phyloP scores from a whole-genome alignment of 1,140 invertebrate species.

The Pantala flavescens region DNA sequence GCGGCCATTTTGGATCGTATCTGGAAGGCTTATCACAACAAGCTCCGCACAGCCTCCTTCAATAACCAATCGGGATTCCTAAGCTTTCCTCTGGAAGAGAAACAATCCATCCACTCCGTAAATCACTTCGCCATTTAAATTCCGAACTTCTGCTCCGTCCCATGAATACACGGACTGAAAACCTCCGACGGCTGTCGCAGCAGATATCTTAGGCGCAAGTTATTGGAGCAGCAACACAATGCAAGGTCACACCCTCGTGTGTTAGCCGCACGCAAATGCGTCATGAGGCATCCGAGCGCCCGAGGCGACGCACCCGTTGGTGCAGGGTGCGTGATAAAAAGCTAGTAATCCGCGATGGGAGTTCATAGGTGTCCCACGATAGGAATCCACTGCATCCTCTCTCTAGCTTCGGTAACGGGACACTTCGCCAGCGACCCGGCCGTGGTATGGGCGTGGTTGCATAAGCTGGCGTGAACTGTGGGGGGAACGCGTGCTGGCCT shows the following conservation, averaged over 20 bases:
- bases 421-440: background rate
- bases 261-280: background rate
- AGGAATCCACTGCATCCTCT: background rate
- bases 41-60: no score
- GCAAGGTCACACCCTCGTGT: background rate
- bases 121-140: no score
- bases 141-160: no score
- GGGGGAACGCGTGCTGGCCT: background rate
- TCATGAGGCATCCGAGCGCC: background rate
- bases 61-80: no score
- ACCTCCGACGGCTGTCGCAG: background rate
- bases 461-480: background rate
- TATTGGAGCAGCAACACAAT: slow-evolving; percentile 5
- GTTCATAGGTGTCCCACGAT: background rate
- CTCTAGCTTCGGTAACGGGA: background rate
- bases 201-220: background rate
- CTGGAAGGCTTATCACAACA: no score
- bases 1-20: no score
- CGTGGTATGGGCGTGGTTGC: background rate
- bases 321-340: no score
- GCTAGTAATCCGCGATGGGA: no score
- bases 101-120: no score
- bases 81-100: no score
- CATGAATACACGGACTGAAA: no score
- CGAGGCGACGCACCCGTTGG: no score